Conservation (phyloP, 1,140 invertebrate genomes). For the Psilanteris sp. region DNA sequence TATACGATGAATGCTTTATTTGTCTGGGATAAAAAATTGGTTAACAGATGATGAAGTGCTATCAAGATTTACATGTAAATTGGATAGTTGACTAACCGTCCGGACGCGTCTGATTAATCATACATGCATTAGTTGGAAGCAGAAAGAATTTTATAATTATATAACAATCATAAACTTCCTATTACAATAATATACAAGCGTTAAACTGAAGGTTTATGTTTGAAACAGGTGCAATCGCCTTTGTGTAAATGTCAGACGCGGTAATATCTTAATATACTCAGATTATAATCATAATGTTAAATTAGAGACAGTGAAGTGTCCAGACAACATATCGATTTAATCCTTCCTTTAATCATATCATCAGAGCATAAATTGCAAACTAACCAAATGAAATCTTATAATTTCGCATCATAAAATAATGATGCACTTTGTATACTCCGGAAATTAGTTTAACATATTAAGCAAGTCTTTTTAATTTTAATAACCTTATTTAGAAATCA, state of each 20-base stretch:
- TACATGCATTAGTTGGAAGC: slow-evolving; percentile 29
- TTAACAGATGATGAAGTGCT: slow-evolving; percentile 18
- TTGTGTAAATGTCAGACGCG: slow-evolving; percentile 35
- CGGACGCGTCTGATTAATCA: slow-evolving; percentile 41
- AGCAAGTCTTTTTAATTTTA: not conserved
- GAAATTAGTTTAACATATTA: not conserved
- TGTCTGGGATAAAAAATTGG: slow-evolving; percentile 9
- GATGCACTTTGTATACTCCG: not conserved
- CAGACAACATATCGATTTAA: slow-evolving; percentile 24
- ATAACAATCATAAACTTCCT: slow-evolving; percentile 30
- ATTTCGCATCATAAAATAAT: slow-evolving; percentile 10
- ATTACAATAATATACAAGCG: slow-evolving; percentile 25
- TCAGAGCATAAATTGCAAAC: slow-evolving; percentile 16
- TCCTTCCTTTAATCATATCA: not conserved
- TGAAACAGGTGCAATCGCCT: slow-evolving; percentile 14
- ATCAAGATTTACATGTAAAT: slow-evolving; percentile 41
- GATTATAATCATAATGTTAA: slow-evolving; percentile 46
- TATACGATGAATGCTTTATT: too few relatives aligned
- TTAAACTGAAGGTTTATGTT: slow-evolving; percentile 20
- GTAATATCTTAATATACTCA: slow-evolving; percentile 36
- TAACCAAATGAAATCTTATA: slow-evolving; percentile 14
- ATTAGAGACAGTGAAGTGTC: slow-evolving; percentile 32
- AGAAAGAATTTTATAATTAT: slow-evolving; percentile 46
- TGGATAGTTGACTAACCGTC: slow-evolving; percentile 23
- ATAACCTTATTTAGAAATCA: too few relatives aligned